These are phyloP conservation scores for Philaenus spumarius DNA, from an alignment of 1,140 invertebrate species.

Conservation along the genomic window DNA sequence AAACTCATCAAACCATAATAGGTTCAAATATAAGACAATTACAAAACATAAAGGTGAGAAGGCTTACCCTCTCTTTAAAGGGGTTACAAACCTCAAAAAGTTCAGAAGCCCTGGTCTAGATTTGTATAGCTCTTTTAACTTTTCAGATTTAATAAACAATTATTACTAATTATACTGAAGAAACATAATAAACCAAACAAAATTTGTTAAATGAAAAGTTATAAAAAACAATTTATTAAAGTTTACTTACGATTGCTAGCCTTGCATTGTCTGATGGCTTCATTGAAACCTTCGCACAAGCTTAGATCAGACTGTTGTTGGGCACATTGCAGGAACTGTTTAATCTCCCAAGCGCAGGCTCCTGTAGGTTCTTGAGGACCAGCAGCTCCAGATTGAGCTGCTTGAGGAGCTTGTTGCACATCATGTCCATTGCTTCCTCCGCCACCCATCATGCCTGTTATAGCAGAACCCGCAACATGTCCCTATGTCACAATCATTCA, in stretches of 20 bases:
- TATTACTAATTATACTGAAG: too few relatives aligned
- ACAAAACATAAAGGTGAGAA: too few relatives aligned
- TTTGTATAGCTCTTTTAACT: too few relatives aligned
- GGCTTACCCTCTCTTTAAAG: too few relatives aligned
- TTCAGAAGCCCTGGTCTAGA: too few relatives aligned
- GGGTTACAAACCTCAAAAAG: too few relatives aligned
- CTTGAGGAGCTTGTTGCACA: slow-evolving; percentile 35
- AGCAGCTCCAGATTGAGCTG: slow-evolving; percentile 35
- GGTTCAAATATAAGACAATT: too few relatives aligned
- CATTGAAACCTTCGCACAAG: slow-evolving; percentile 88
- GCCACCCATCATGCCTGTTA: slow-evolving; percentile 78
- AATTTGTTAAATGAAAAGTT: too few relatives aligned
- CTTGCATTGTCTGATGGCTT: slow-evolving; percentile 88
- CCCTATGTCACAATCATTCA: slow-evolving; percentile 51
- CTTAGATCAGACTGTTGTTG: slow-evolving; percentile 74
- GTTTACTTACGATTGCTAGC: slow-evolving; percentile 42
- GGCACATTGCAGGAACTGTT: slow-evolving; percentile 84
- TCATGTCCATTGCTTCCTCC: slow-evolving; percentile 41
- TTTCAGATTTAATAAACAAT: too few relatives aligned
- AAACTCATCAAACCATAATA: too few relatives aligned
- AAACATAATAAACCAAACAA: too few relatives aligned
- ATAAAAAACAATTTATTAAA: too few relatives aligned
- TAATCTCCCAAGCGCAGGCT: slow-evolving; percentile 81
- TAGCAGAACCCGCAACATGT: slow-evolving; percentile 73
- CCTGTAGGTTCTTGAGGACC: slow-evolving; percentile 46